Percentiles rank a stretch among this genome's conserved stretches.
Evolutionary conservation across 2,797 vertebrate genomes (phyloP).

Genomic region (Hydrocynus forskahlii): DNA sequence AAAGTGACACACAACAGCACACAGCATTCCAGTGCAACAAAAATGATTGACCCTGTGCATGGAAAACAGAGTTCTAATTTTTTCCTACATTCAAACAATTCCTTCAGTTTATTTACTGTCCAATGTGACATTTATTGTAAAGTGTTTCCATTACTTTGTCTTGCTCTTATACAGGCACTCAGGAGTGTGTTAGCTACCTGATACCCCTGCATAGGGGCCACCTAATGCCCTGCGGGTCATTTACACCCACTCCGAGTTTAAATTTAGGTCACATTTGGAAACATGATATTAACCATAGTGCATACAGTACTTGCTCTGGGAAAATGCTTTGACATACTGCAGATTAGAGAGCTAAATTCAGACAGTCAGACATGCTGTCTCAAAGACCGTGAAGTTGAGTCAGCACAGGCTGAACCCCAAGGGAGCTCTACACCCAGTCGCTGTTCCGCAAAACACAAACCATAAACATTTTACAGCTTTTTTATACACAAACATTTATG

Average conservation of each 20-base stretch:
- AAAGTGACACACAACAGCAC: background rate
- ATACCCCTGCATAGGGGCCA: background rate
- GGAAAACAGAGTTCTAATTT: no score
- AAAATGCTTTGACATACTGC: background rate
- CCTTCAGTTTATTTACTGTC: no score
- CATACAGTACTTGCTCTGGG: background rate
- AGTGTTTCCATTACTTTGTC: background rate
- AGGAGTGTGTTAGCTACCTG: background rate
- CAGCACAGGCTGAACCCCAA: constrained; percentile 15
- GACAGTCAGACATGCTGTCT: background rate
- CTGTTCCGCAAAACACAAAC: background rate
- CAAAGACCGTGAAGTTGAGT: background rate
- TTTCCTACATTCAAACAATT: no score
- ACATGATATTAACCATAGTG: background rate
- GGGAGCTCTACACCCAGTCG: background rate
- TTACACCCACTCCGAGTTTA: background rate
- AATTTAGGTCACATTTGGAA: constrained; percentile 20
- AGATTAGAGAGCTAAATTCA: background rate
- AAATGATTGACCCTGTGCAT: no score
- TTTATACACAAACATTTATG: background rate
- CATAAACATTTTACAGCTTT: no score
- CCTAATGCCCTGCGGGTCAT: background rate
- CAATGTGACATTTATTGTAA: background rate
- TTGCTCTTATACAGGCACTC: background rate
- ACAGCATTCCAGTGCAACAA: no score